Evolutionary conservation across 1,140 invertebrate genomes (phyloP), one percentile per base, ranked within the genome.

Genomic region (Trachymyrmex septentrionalis): DNA sequence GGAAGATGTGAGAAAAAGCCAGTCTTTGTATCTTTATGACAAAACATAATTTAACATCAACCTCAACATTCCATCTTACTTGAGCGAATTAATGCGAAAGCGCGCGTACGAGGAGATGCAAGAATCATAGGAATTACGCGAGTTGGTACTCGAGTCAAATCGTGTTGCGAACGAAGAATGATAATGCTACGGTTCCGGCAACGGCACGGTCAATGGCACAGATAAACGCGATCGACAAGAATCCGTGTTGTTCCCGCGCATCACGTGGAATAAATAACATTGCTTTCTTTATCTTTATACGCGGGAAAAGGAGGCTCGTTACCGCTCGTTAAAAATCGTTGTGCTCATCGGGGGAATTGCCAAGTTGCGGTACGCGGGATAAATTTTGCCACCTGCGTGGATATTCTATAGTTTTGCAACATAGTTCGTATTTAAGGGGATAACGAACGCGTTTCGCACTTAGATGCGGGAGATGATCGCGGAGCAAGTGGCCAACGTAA

Each of bases 241-340:
- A 77, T 75, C 5, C 63, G 73, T 44, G 66, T 73, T 75, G 67
- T 84, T 84, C 71, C 64, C 73, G 48, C 44, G 24, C 44, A 7
- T 30, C 38, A 69, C 67, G 34, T 86, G 78, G 63, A 84, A 81
- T 90, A 87, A 90, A 90, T 80, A 86, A 81, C 85, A 67, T 64
- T 7, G 16, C 34, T 75, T 88, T 75, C 67, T 75, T 90, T 86
- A 73, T 90, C 86, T 76, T 63, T 38, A 6, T 10, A 4, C 30
- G 27, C 7, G 34, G 64, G 61, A 85, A 87, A 85, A 66, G 27
- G 19, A 50, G 34, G 34, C 59, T 14, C 81, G 53, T 87, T 87
- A 85, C 21, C 24, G 75, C 75, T 88, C 59, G 67, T 91, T 91
- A 88, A 88, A 89, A 90, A 91, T 91, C 55, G 86, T 87, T 64